A percentile compares a stretch with the other conserved stretches of the same genome.
phyloP scores from a whole-genome alignment of 2,888 invertebrate species.

The Ornithoptera priamus region DNA sequence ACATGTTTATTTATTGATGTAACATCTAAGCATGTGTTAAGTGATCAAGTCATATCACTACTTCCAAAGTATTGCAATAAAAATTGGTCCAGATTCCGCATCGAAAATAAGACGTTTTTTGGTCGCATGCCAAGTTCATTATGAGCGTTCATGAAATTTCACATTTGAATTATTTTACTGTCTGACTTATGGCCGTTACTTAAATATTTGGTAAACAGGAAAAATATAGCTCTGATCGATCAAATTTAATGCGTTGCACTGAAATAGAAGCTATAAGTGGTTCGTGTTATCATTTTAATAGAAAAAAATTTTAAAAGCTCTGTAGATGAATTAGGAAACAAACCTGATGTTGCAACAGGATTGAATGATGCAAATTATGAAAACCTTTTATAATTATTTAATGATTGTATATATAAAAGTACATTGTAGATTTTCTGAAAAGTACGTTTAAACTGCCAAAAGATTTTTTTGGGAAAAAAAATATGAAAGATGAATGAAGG shows the following conservation, averaged over 20 bases:
- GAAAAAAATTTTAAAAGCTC: constrained; percentile 22
- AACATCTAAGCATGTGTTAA: constrained; percentile 40
- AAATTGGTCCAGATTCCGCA: constrained; percentile 80
- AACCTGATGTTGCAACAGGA: background rate
- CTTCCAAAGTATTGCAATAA: constrained; percentile 77
- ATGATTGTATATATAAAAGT: too few relatives aligned
- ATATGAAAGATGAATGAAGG: too few relatives aligned
- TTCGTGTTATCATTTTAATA: constrained; percentile 54
- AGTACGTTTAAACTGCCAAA: too few relatives aligned
- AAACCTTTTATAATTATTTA: too few relatives aligned
- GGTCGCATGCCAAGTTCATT: constrained; percentile 80
- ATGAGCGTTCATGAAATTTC: constrained; percentile 81
- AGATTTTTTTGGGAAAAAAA: too few relatives aligned
- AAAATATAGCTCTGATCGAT: constrained; percentile 79
- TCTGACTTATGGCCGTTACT: constrained; percentile 80
- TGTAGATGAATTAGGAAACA: background rate
- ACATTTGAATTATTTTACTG: constrained; percentile 81
- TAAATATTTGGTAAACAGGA: constrained; percentile 80
- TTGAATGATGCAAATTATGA: background rate
- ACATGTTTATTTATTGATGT: background rate
- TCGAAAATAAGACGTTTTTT: constrained; percentile 81
- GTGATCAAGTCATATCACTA: constrained; percentile 68
- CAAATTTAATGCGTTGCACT: constrained; percentile 72
- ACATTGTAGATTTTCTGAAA: too few relatives aligned
- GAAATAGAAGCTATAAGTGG: constrained; percentile 74